Percentiles rank a stretch among this genome's conserved stretches.
Conservation (phyloP, 2,797 vertebrate species). For the Rhinatrema bivittatum region DNA sequence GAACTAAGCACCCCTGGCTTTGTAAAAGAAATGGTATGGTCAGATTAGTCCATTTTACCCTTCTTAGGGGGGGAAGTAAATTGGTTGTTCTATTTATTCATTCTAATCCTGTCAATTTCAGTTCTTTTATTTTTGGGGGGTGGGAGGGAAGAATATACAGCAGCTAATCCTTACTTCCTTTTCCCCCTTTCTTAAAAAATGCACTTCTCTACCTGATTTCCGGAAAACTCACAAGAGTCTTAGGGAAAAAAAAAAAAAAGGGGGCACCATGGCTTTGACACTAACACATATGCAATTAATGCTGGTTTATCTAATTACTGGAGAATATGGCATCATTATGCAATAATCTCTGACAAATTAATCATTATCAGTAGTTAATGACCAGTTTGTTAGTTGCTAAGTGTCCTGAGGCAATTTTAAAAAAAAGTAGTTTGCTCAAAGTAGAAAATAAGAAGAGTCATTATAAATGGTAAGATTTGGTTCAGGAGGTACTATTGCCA, state of each 20-base stretch:
- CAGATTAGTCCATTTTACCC: conserved; percentile 10
- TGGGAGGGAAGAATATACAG: too few species aligned
- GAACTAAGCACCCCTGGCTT: conserved; percentile 4
- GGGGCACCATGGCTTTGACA: too few species aligned
- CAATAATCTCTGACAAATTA: conserved; percentile 38
- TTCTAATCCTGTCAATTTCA: conserved; percentile 4
- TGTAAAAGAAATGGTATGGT: conserved; percentile 9
- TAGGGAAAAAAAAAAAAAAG: background rate
- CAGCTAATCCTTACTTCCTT: conserved; percentile 2
- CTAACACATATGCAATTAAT: conserved; percentile 30
- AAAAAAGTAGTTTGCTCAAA: conserved; percentile 16
- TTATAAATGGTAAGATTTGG: conserved; percentile 17
- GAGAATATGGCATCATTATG: conserved; percentile 5
- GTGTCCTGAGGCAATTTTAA: conserved; percentile 17
- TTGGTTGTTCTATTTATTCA: conserved; percentile 6
- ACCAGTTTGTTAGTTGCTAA: conserved; percentile 39
- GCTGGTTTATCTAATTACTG: conserved; percentile 36
- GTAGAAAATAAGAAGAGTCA: conserved; percentile 23
- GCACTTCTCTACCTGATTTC: conserved; percentile 8
- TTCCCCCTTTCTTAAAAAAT: background rate
- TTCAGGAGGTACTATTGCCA: background rate
- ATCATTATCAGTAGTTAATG: conserved; percentile 45
- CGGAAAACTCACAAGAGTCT: background rate
- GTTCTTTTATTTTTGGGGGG: conserved; percentile 25
- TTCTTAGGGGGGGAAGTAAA: background rate